Percentiles rank a stretch among this genome's conserved stretches.
These are phyloP conservation scores for Pseudopleuronectes americanus DNA, from an alignment of 2,797 vertebrate species.

Conservation along the genomic window DNA sequence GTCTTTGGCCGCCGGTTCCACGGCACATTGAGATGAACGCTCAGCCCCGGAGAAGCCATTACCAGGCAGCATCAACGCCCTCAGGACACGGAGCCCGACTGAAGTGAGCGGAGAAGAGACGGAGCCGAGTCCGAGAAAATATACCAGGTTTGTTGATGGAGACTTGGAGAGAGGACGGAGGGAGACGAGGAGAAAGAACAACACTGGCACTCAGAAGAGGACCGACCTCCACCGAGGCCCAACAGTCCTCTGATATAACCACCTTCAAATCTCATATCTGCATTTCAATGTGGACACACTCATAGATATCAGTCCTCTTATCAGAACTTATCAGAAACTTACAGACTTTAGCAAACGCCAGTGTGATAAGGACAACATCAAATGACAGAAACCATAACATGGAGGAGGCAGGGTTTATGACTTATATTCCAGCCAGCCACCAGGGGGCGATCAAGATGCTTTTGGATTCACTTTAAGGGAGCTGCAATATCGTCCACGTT, in stretches of 20 bases:
- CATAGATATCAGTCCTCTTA: too few species aligned
- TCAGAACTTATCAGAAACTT: too few species aligned
- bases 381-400: too few species aligned
- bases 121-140: constrained; percentile 46
- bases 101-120: constrained; percentile 18
- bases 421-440: too few species aligned
- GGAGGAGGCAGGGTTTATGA: too few species aligned
- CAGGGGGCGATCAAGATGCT: too few species aligned
- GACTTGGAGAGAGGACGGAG: constrained; percentile 16
- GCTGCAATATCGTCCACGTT: too few species aligned
- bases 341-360: too few species aligned
- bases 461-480: too few species aligned
- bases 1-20: constrained; percentile 61
- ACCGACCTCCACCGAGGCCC: too few species aligned
- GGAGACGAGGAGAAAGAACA: constrained; percentile 24
- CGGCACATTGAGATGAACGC: constrained; percentile 52
- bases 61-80: constrained; percentile 49
- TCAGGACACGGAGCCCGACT: constrained; percentile 32
- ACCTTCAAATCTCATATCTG: neutral
- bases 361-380: too few species aligned
- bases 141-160: constrained; percentile 37
- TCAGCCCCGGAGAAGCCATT: constrained; percentile 57
- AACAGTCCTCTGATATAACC: neutral
- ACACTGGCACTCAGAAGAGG: neutral
- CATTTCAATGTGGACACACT: too few species aligned